Evolutionary conservation across 2,888 invertebrate genomes (phyloP), one percentile per base, ranked within the genome.

Genomic region (Lasioglossum oenotherae): DNA sequence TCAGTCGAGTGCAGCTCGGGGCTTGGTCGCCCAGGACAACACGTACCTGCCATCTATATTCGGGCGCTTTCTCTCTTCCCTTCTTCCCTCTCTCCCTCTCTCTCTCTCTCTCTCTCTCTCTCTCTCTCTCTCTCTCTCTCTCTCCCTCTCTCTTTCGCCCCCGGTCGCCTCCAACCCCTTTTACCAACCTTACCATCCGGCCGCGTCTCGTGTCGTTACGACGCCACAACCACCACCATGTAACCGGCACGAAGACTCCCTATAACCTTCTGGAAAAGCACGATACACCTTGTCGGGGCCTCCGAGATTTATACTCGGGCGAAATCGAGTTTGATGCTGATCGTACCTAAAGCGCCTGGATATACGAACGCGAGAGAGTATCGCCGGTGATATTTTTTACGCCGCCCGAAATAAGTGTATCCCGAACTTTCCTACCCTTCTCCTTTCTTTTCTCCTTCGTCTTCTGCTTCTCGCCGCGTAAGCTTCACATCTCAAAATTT

Each of bases 41-140:
- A 93, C 93, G 93, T 93, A 92, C 91, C 90, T 92, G 91, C 93
- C 93, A 93, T 93, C 93, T 91, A 93, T 93, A 93, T 92, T 91
- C 92, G 84, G 82, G 84, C 82, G 81, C 88, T 87, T 87, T 80
- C 81, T 14, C 71, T 12, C 82, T 80, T 46, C 77, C 81, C 67
- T n/a, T 57, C n/a, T 12, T 44, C 57, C 12, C 57, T n/a, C n/a
- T n/a, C 10, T n/a, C 10, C 10, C 53, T 53, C 53, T 57, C 53
- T 57, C 12, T 0, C n/a, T n/a, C 57, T 57, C 57, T 57, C n/a
- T n/a, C n/a, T n/a, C n/a, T n/a, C 53, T 53, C 53, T 57, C 53
- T 57, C 12, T 0, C n/a, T n/a, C 57, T 44, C 57, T 4, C 57
- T n/a, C n/a, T n/a, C 10, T n/a, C 10, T 10, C 53, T 53, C 53